Base-by-base conservation (phyloP, 2,797 vertebrate species). In the Coracias cyanogaster region DNA sequence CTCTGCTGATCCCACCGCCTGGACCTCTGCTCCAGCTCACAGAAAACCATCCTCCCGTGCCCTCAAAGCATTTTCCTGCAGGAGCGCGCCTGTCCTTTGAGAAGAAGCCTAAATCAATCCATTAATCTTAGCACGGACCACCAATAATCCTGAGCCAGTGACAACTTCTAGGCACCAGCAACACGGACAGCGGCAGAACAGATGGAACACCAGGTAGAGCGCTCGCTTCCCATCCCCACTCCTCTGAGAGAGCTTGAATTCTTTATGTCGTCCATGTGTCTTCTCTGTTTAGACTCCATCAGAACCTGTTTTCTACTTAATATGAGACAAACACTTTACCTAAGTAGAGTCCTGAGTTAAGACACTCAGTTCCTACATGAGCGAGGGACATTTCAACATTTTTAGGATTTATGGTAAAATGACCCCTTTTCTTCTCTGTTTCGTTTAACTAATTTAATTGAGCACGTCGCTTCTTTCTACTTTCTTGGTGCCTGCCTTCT, bases 211-310 rank as follows among this genome's bases (percentile, higher is more conserved):
- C 96, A 96, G 95, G 94, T 96, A 97, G 74, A 95, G 88, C 17
- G 24, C 74, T 96, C 3, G 5, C 79, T 93, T 93, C 94, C 96
- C 96, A 96, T 94, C 96, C 96, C 95, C 90, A 20, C 81, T 94
- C 95, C 96, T 96, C 88, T 86, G 96, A 96, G 95, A 96, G 94
- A 81, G 91, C 95, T 92, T 96, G 96, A 96, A 96, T 97, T 97
- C 96, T 96, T 96, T 95, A 96, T 96, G 95, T 87, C 81, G 78
- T 96, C 88, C 91, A 85, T 96, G 95, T 90, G 95, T 94, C 96
- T 95, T 95, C 71, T 90, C 95, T 95, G 74, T 82, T 96, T 94
- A 96, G 94, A 84, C 78, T 94, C 90, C 92, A 95, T 80, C 93
- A 90, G 83, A 93, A 95, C 86, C 91, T 74, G 81, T 91, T 96